Percentiles rank a stretch among this genome's conserved stretches.
These are phyloP conservation scores for Hyppa rectilinea DNA, from an alignment of 2,888 invertebrate species.

Conservation along the genomic window DNA sequence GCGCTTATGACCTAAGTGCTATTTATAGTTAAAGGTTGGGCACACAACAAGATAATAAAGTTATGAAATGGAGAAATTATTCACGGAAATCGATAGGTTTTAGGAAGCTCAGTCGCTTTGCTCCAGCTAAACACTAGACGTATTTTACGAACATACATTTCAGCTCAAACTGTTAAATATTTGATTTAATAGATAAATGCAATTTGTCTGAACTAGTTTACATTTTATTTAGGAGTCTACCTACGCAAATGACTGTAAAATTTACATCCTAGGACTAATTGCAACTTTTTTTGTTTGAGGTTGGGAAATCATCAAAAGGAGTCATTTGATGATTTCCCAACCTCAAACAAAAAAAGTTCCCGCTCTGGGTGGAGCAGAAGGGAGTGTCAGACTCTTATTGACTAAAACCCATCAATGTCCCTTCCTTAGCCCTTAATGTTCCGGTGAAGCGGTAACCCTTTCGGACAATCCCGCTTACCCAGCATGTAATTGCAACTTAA, in stretches of 20 bases:
- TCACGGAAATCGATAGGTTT: slow-evolving; percentile 15
- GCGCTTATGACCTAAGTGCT: slow-evolving; percentile 45
- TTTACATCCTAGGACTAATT: slow-evolving; percentile 10
- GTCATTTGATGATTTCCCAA: too few species aligned
- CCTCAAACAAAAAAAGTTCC: too few species aligned
- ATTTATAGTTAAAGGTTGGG: slow-evolving; percentile 55
- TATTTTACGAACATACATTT: slow-evolving; percentile 9
- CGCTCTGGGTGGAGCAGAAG: too few species aligned
- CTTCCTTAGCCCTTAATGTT: too few species aligned
- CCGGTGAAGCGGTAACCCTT: too few species aligned
- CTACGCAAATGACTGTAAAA: slow-evolving; percentile 8
- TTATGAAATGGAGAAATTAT: slow-evolving; percentile 31
- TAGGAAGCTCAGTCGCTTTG: not conserved
- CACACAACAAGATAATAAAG: slow-evolving; percentile 40
- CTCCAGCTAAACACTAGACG: not conserved
- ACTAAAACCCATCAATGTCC: too few species aligned
- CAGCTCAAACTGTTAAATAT: not conserved
- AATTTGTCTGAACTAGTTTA: not conserved
- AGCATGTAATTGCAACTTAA: slow-evolving; percentile 32
- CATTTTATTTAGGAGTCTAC: not conserved
- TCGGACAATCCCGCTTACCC: too few species aligned
- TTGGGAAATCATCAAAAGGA: too few species aligned
- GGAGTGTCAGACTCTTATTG: too few species aligned
- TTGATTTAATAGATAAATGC: not conserved
- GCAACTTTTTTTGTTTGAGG: too few species aligned